Conservation (phyloP, 2,113 vertebrate genomes). For the Equus quagga region DNA sequence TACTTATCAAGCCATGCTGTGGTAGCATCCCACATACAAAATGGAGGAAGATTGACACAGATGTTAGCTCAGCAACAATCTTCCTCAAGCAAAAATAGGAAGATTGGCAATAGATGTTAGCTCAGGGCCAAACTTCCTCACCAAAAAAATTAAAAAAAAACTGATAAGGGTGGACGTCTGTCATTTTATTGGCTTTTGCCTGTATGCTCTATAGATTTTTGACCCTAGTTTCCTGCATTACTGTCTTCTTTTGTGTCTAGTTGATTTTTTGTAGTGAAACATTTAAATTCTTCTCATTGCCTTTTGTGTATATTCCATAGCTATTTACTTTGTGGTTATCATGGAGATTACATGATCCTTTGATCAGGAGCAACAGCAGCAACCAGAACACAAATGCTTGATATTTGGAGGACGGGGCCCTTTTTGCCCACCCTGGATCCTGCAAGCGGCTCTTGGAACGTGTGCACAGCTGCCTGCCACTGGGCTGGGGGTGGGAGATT, state of each 20-base stretch:
- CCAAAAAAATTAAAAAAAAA: no score
- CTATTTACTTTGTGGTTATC: conserved; percentile 20
- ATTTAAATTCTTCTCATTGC: conserved; percentile 39
- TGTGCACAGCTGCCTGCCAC: not conserved
- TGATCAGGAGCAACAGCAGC: not conserved
- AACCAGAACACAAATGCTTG: not conserved
- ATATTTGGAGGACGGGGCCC: not conserved
- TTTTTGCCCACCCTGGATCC: not conserved
- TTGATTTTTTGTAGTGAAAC: conserved; percentile 50
- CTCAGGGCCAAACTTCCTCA: no score
- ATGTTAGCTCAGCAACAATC: no score
- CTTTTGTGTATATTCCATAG: conserved; percentile 13
- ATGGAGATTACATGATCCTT: not conserved
- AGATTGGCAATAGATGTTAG: no score
- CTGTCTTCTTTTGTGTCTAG: conserved; percentile 42
- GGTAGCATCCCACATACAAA: no score
- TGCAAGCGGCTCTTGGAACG: not conserved
- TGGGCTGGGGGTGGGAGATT: not conserved
- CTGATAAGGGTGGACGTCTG: not conserved
- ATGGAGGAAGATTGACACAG: no score
- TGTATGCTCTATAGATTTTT: not conserved
- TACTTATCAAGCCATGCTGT: no score
- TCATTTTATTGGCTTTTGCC: conserved; percentile 45
- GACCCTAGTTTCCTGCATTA: not conserved
- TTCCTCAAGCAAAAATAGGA: no score